Percentiles rank a stretch among this genome's conserved stretches.
Conservation (phyloP, 2,888 invertebrate genomes). For the Noctua janthina region DNA sequence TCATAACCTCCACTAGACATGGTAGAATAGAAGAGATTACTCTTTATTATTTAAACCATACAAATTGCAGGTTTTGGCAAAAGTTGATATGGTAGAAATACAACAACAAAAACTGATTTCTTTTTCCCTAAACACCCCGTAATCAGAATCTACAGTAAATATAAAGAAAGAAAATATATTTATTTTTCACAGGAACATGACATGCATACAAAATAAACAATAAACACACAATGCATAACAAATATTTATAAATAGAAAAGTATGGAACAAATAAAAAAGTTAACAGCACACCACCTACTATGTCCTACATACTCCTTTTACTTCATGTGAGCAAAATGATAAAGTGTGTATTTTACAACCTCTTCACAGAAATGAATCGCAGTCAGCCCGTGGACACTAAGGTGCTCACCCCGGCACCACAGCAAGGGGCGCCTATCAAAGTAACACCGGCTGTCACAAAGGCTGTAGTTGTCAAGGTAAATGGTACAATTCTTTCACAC, state of each 20-base stretch:
- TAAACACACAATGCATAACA: too few species aligned
- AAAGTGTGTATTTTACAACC: not conserved
- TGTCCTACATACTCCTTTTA: not conserved
- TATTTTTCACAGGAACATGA: too few species aligned
- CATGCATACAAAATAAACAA: too few species aligned
- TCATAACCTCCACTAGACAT: not conserved
- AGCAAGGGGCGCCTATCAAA: conserved; percentile 58
- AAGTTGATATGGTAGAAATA: not conserved
- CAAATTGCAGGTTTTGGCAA: not conserved
- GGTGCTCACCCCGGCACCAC: conserved; percentile 39
- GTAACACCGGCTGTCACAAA: conserved; percentile 45
- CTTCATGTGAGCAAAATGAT: not conserved
- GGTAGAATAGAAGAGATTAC: not conserved
- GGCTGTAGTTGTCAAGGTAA: conserved; percentile 69
- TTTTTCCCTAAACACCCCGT: not conserved
- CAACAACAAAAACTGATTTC: not conserved
- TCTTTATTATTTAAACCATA: not conserved
- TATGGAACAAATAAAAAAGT: too few species aligned
- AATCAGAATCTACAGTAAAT: not conserved
- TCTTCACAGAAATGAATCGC: conserved; percentile 55
- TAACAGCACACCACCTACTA: not conserved
- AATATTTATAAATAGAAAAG: too few species aligned
- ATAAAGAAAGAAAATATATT: too few species aligned
- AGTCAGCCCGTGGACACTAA: conserved; percentile 58
- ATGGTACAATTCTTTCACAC: conserved; percentile 22